Base-by-base conservation (phyloP, 1,140 invertebrate species). In the Drosophila trapezifrons region DNA sequence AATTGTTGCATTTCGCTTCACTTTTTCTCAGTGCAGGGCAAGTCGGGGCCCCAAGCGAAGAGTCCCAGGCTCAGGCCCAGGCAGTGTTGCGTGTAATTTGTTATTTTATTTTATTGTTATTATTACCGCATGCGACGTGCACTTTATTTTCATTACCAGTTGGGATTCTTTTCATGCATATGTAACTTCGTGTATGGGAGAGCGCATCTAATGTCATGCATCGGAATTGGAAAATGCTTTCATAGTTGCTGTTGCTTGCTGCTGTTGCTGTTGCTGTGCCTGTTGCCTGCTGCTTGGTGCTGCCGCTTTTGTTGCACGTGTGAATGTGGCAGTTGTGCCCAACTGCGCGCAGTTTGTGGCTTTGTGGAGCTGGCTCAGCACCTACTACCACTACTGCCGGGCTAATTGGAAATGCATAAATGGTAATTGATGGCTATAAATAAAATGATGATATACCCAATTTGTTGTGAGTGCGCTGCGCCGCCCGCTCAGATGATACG, bases 101-200 rank as follows among this genome's bases (percentile, higher is more conserved):
- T 90, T 90, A 90, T 90, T 90, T 90, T 90, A 90, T 90, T 90
- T 90, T 90, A 90, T 90, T 90, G 87, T 90, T 90, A 90, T 90
- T 90, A 86, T 90, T 90, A 90, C 86, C 84, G 74, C 84, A 89
- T 89, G 84, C 84, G 84, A 89, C 84, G 84, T 89, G 84, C 84
- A 89, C 84, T 90, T 90, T 90, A 90, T 90, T 90, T 90, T 86
- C 86, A 86, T 86, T 90, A 80, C 81, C 86, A 90, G 81, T 82
- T 82, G 83, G 80, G 76, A 86, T 86, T 90, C 86, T 86, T 76
- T 90, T 79, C 78, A 90, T 81, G 86, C 85, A 74, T 81, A 81
- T 73, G 67, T 76, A 78, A 79, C 78, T 90, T 90, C 87, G 84
- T 90, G 32, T 77, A 76, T 57, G 73, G 52, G 52, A 67, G 72